Percentiles rank a stretch among this genome's conserved stretches.
Evolutionary conservation across 2,113 vertebrate species (phyloP).

Genomic region (pig (Sus scrofa)): DNA sequence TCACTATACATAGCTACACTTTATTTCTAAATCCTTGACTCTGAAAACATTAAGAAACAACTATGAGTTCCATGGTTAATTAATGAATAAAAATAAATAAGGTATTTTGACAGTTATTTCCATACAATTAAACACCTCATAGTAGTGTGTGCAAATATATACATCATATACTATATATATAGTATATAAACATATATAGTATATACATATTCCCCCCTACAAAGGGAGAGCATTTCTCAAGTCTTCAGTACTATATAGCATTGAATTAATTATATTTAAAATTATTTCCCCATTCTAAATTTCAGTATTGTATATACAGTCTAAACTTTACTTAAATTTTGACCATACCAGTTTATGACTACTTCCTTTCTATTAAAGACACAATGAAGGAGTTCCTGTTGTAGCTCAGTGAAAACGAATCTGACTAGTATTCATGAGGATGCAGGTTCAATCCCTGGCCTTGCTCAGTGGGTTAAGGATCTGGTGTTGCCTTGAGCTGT

Average conservation of each 20-base stretch:
- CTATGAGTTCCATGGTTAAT: not conserved
- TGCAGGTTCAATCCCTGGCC: too few relatives aligned
- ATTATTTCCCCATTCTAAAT: not conserved
- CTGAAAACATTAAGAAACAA: conserved; percentile 10
- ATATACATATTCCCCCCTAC: not conserved
- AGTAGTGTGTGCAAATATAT: not conserved
- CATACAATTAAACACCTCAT: not conserved
- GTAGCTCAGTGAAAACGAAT: too few relatives aligned
- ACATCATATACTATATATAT: not conserved
- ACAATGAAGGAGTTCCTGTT: too few relatives aligned
- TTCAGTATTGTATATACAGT: not conserved
- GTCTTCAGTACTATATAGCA: not conserved
- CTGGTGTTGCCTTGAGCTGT: too few relatives aligned
- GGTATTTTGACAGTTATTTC: too few relatives aligned
- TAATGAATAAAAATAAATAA: not conserved
- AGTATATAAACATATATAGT: too few relatives aligned
- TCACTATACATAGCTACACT: not conserved
- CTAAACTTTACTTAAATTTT: not conserved
- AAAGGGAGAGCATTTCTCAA: not conserved
- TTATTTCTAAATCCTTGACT: conserved; percentile 22
- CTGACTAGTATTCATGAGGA: too few relatives aligned
- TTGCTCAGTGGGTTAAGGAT: too few relatives aligned
- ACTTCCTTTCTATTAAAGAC: not conserved
- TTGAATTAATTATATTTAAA: not conserved
- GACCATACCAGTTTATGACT: not conserved